Percentiles rank a stretch among this genome's conserved stretches.
phyloP scores from a whole-genome alignment of 2,797 vertebrate species.

The Philypnodon macrostomus region DNA sequence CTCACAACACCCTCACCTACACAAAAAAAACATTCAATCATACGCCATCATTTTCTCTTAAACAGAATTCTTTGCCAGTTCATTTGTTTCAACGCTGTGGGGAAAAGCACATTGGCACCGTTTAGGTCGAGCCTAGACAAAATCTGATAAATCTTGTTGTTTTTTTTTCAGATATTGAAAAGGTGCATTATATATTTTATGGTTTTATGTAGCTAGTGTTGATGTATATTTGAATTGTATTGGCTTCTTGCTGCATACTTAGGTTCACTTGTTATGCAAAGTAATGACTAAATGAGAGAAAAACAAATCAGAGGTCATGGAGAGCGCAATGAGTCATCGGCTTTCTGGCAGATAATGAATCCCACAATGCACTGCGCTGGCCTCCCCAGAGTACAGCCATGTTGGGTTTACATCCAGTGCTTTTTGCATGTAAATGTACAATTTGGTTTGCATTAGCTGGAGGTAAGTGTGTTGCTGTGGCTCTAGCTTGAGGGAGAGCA shows the following conservation, averaged over 20 bases:
- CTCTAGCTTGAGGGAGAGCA: slow-evolving; percentile 7
- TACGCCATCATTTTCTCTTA: slow-evolving; percentile 64
- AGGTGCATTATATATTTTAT: slow-evolving; percentile 54
- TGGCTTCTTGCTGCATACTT: slow-evolving; percentile 46
- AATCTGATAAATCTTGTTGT: slow-evolving; percentile 52
- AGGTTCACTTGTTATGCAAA: slow-evolving; percentile 51
- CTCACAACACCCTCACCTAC: slow-evolving; percentile 30
- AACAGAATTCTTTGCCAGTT: slow-evolving; percentile 61
- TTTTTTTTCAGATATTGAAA: slow-evolving; percentile 54
- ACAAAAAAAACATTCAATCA: slow-evolving; percentile 56
- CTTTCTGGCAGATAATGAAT: slow-evolving; percentile 73
- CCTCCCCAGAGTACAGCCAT: slow-evolving; percentile 50
- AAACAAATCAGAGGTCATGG: slow-evolving; percentile 74
- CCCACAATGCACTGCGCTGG: slow-evolving; percentile 56
- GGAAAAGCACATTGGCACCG: slow-evolving; percentile 40
- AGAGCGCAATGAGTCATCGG: slow-evolving; percentile 69
- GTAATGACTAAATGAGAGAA: slow-evolving; percentile 67
- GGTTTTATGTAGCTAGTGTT: slow-evolving; percentile 39
- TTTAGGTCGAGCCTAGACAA: slow-evolving; percentile 43
- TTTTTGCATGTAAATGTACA: slow-evolving; percentile 44
- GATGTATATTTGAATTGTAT: slow-evolving; percentile 56
- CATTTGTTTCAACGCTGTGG: slow-evolving; percentile 57
- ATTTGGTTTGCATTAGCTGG: slow-evolving; percentile 30
- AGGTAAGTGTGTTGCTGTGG: slow-evolving; percentile 12
- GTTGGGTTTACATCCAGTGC: slow-evolving; percentile 36